Evolutionary conservation across 2,888 invertebrate species (phyloP).

Genomic region (Mayetiola destructor): DNA sequence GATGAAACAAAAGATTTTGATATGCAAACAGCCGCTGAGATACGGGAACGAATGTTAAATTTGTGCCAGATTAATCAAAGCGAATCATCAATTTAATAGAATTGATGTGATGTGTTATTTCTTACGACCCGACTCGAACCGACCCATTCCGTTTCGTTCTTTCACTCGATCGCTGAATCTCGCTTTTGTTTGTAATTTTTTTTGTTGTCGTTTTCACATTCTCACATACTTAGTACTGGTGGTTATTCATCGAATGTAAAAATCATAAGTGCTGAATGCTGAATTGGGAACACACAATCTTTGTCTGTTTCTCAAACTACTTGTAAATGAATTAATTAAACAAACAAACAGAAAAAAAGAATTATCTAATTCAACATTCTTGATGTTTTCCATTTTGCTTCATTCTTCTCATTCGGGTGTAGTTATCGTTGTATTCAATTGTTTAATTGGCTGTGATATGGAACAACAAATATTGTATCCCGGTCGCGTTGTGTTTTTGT

Average conservation of each 20-base stretch:
- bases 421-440: background rate
- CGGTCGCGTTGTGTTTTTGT: too few species aligned
- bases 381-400: background rate
- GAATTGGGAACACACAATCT: background rate
- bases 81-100: background rate
- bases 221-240: too few species aligned
- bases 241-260: too few species aligned
- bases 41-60: too few species aligned
- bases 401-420: background rate
- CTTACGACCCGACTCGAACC: too few species aligned
- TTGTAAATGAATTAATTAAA: conserved; percentile 3
- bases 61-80: conserved; percentile 12
- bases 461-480: too few species aligned
- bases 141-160: too few species aligned
- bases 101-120: conserved; percentile 2
- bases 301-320: background rate
- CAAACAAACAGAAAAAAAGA: too few species aligned
- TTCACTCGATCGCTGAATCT: too few species aligned
- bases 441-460: conserved; percentile 8
- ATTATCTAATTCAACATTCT: conserved; percentile 4
- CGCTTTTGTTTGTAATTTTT: background rate
- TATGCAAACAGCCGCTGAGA: too few species aligned
- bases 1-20: too few species aligned
- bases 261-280: too few species aligned
- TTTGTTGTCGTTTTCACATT: background rate